Evolutionary conservation across 2,113 vertebrate species (phyloP), one percentile per base, ranked within the genome.

Genomic region (Antennarius striatus): DNA sequence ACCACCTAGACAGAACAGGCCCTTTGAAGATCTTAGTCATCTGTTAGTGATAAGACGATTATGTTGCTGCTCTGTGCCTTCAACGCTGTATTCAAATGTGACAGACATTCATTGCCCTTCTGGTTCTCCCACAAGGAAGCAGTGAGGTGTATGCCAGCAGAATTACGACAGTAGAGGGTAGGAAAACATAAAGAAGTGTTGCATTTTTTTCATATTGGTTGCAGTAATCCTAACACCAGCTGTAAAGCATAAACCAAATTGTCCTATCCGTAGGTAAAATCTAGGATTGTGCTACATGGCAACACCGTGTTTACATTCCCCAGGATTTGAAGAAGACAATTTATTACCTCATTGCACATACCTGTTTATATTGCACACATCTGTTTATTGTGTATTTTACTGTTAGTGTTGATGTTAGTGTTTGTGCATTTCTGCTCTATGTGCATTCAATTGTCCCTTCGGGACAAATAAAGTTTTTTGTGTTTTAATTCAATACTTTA

Each of bases 11-110:
- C 88, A 83, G 84, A 88, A 71, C 73, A 59, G 81, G 75, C 74
- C 68, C 86, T 92, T 91, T 88, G 89, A 91, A 91, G 81, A 89
- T 90, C 84, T 89, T 87, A 85, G 88, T 91, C 90, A 84, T 90
- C 80, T 85, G 79, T 54, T 87, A 84, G 87, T 85, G 88, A 91
- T 91, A 84, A 86, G 79, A 83, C 84, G 86, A 88, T 90, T 90
- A 87, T 84, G 77, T 73, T 82, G 71, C 82, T 89, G 85, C 83
- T 84, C 84, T 85, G 83, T 89, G 81, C 85, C 85, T 88, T 84
- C 77, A 77, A 81, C 88, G 85, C 79, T 9, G 5, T 90, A 90
- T 91, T 92, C 81, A 88, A 89, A 87, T 78, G 79, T 87, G 85
- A 88, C 80, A 82, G 78, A 84, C 66, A 72, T 67, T 80, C 66